Conservation (phyloP, 1,140 invertebrate genomes). For the Drosophila arizonae region DNA sequence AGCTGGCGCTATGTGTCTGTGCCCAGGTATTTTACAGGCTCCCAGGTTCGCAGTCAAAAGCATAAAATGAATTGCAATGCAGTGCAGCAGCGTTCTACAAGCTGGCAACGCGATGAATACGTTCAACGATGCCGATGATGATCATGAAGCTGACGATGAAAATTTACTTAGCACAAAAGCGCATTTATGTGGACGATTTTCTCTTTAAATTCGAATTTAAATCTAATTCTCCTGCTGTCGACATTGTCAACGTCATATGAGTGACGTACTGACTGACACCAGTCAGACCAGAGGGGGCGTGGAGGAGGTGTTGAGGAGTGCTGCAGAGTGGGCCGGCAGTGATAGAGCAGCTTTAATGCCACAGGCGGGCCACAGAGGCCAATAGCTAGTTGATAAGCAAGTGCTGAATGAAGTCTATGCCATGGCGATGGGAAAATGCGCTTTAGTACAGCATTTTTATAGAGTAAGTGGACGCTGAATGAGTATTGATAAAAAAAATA, state of each 20-base stretch:
- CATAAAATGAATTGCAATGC: conserved; percentile 52
- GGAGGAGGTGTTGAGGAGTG: not conserved
- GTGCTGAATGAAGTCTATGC: not conserved
- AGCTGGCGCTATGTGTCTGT: conserved; percentile 52
- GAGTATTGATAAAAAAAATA: too few relatives aligned
- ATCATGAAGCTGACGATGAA: conserved; percentile 25
- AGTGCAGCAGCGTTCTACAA: conserved; percentile 12
- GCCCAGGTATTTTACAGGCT: conserved; percentile 37
- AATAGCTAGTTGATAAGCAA: conserved; percentile 14
- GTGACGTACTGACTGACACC: conserved; percentile 69
- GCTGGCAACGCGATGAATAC: conserved; percentile 5
- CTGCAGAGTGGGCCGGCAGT: conserved; percentile 33
- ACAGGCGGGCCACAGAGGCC: conserved; percentile 41
- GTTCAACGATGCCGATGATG: conserved; percentile 42
- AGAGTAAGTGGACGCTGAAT: not conserved
- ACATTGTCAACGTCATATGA: conserved; percentile 65
- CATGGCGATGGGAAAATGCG: not conserved
- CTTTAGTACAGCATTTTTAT: not conserved
- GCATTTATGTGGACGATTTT: conserved; percentile 56
- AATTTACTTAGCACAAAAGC: conserved; percentile 50
- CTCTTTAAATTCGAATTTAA: conserved; percentile 72
- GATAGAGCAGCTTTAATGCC: conserved; percentile 63
- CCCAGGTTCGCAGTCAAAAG: conserved; percentile 17
- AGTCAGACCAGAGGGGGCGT: conserved; percentile 26
- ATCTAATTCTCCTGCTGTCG: conserved; percentile 74